Evolutionary conservation across 2,113 vertebrate genomes (phyloP).

Genomic region (Hucho hucho): DNA sequence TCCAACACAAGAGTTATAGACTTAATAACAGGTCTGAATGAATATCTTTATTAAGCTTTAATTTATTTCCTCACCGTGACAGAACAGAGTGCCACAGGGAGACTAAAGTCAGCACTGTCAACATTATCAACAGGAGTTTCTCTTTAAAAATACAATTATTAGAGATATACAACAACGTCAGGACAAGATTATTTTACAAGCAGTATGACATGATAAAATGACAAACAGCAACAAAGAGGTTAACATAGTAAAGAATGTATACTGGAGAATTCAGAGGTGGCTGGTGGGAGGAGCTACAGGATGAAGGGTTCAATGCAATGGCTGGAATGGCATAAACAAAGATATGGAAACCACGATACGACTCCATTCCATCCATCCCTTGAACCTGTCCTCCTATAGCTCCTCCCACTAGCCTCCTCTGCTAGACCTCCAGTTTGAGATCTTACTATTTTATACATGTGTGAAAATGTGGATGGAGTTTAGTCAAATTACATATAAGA

Average conservation of each 20-base stretch:
- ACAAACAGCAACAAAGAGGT: constrained; percentile 2
- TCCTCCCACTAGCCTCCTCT: no score
- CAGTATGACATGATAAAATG: constrained; percentile 4
- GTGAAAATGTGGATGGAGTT: no score
- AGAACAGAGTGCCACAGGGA: constrained; percentile 21
- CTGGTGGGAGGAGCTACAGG: no score
- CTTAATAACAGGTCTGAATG: constrained; percentile 33
- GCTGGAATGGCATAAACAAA: background rate
- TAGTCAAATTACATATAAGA: background rate
- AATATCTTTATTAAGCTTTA: constrained; percentile 59
- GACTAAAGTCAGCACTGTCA: constrained; percentile 35
- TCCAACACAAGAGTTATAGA: background rate
- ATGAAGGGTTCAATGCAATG: no score
- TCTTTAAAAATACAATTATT: constrained; percentile 61
- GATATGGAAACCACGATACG: no score
- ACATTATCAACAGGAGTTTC: constrained; percentile 42
- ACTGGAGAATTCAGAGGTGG: no score
- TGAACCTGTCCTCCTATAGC: no score
- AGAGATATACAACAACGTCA: constrained; percentile 50
- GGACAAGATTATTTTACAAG: constrained; percentile 36
- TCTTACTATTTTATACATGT: background rate
- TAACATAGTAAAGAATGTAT: background rate
- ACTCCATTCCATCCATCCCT: no score
- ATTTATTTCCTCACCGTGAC: constrained; percentile 19
- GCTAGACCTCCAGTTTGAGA: background rate